Percentiles rank a stretch among this genome's conserved stretches.
These are phyloP conservation scores for Cyphomyrus plagiostoma DNA, from an alignment of 2,113 vertebrate species.

Conservation along the genomic window DNA sequence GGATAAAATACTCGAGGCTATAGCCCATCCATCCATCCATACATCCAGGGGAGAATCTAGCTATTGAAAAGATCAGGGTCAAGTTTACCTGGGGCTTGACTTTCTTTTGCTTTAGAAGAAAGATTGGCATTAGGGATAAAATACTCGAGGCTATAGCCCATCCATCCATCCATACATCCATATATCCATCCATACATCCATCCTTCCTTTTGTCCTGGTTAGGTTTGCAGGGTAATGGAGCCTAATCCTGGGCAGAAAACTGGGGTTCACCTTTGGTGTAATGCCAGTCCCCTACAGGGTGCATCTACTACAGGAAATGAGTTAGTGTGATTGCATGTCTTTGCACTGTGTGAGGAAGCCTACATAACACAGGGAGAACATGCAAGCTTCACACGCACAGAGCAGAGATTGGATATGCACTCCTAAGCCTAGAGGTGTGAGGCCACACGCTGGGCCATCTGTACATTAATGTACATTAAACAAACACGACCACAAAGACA, in stretches of 20 bases:
- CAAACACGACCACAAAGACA: background rate
- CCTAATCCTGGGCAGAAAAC: background rate
- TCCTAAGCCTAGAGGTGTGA: background rate
- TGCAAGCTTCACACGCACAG: background rate
- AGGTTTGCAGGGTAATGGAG: background rate
- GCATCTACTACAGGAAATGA: background rate
- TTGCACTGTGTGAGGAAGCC: background rate
- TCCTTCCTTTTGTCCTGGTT: background rate
- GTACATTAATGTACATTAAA: background rate
- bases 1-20: no score
- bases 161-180: background rate
- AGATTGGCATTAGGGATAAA: no score
- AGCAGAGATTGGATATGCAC: background rate
- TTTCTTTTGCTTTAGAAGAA: no score
- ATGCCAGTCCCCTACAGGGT: background rate
- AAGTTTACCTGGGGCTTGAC: no score
- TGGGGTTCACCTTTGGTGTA: background rate
- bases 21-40: background rate
- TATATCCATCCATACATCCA: background rate
- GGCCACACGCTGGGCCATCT: background rate
- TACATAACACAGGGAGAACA: background rate
- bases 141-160: no score
- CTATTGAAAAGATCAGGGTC: no score
- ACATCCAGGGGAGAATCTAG: no score
- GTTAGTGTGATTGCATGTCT: background rate